phyloP scores from a whole-genome alignment of 2,888 invertebrate genomes.

The Sicus ferrugineus region DNA sequence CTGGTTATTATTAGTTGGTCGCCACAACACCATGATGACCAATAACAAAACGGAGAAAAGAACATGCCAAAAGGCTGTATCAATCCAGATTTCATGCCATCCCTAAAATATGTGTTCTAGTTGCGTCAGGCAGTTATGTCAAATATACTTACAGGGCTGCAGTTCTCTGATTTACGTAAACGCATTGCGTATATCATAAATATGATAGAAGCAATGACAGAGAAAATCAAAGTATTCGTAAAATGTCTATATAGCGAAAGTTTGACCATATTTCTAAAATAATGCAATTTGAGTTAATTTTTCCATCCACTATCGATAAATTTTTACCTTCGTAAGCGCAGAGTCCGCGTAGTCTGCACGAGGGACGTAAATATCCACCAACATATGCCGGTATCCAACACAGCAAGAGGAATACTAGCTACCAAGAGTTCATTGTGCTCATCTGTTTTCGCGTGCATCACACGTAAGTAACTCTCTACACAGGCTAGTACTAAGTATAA shows the following conservation, averaged over 20 bases:
- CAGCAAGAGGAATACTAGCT: constrained; percentile 85
- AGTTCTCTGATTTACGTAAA: constrained; percentile 77
- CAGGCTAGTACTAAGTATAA: constrained; percentile 85
- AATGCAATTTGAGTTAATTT: background rate
- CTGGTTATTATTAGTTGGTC: constrained; percentile 95
- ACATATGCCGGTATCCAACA: constrained; percentile 86
- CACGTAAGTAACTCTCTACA: constrained; percentile 86
- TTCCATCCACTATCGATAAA: background rate
- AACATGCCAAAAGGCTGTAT: constrained; percentile 95
- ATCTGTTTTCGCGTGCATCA: constrained; percentile 72
- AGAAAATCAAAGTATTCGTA: constrained; percentile 91
- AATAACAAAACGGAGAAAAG: constrained; percentile 86
- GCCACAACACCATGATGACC: constrained; percentile 94
- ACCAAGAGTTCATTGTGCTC: constrained; percentile 72
- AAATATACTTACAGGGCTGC: constrained; percentile 71
- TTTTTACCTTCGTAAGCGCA: constrained; percentile 77
- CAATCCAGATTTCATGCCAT: constrained; percentile 93
- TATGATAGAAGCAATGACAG: constrained; percentile 86
- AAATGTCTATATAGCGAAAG: constrained; percentile 90
- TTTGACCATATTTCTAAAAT: constrained; percentile 84
- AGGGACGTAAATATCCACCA: constrained; percentile 94
- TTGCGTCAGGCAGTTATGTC: background rate
- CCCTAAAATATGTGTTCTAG: constrained; percentile 66
- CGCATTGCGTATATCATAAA: constrained; percentile 94
- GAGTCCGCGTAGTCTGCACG: constrained; percentile 87